These are phyloP conservation scores for Hippocampus zosterae DNA, from an alignment of 2,113 vertebrate genomes.

Conservation along the genomic window DNA sequence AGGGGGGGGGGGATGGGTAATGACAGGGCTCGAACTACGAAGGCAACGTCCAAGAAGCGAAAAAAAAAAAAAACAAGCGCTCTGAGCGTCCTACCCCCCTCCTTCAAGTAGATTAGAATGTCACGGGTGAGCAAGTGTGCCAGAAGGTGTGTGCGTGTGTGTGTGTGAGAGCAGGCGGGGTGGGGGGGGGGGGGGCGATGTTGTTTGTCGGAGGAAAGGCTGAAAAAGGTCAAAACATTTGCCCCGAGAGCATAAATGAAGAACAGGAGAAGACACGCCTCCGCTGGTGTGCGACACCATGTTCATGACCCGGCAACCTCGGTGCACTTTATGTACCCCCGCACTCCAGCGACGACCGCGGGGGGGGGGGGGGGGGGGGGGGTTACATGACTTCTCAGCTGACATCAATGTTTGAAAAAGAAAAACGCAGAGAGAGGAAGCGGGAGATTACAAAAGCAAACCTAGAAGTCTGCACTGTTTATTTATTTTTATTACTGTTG, in stretches of 20 bases:
- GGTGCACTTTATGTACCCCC: not conserved
- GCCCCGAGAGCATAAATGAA: constrained; percentile 5
- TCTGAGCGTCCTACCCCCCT: constrained; percentile 8
- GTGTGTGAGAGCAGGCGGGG: too few relatives aligned
- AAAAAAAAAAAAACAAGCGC: constrained; percentile 14
- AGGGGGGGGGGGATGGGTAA: constrained; percentile 22
- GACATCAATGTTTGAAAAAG: not conserved
- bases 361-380: too few relatives aligned
- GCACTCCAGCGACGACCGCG: not conserved
- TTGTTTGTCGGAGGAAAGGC: not conserved
- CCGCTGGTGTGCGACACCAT: not conserved
- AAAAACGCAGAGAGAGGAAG: not conserved
- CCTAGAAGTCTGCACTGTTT: too few relatives aligned
- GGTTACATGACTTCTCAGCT: not conserved
- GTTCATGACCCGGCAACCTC: not conserved
- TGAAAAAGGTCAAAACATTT: constrained; percentile 34
- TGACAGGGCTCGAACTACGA: constrained; percentile 28
- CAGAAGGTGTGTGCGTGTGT: not conserved
- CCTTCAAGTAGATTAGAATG: constrained; percentile 26
- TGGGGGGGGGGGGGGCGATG: not conserved
- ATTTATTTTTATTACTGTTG: too few relatives aligned
- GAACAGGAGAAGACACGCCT: not conserved
- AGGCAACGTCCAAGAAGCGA: constrained; percentile 3
- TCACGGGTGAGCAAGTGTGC: constrained; percentile 27
- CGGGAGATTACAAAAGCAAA: too few relatives aligned